These are phyloP conservation scores for Halcyon malimbica DNA, from an alignment of 2,113 vertebrate species.

Conservation along the genomic window DNA sequence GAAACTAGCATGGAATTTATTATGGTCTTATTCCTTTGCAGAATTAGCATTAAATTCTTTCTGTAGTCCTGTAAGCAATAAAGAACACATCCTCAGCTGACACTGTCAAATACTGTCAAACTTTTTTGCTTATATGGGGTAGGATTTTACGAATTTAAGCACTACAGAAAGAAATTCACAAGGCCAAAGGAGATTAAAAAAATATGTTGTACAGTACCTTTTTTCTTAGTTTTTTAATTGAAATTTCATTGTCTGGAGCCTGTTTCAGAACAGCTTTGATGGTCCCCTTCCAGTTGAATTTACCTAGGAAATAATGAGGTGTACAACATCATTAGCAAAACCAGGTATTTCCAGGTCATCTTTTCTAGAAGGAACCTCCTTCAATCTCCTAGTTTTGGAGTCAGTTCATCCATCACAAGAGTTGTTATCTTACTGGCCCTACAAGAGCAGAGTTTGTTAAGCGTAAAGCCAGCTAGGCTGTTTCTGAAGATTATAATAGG, in stretches of 20 bases:
- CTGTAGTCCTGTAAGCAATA: not conserved
- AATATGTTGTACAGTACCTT: conserved; percentile 78
- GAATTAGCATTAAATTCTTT: not conserved
- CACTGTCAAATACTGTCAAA: not conserved
- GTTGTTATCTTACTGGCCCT: not conserved
- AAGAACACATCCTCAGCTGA: not conserved
- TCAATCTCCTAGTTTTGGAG: not conserved
- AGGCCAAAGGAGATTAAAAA: not conserved
- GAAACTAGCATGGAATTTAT: not conserved
- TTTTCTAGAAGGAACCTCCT: not conserved
- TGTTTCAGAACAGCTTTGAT: conserved; percentile 88
- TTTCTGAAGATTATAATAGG: not conserved
- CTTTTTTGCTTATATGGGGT: not conserved
- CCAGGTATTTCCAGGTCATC: not conserved
- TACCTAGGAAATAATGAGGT: conserved; percentile 74
- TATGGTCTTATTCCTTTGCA: not conserved
- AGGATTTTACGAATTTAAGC: not conserved
- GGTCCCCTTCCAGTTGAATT: conserved; percentile 97
- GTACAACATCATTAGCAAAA: not conserved
- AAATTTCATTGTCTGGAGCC: conserved; percentile 87
- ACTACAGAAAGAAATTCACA: not conserved
- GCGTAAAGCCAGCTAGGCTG: not conserved
- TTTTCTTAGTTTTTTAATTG: conserved; percentile 91
- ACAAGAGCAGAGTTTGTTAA: not conserved
- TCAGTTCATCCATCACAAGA: not conserved